Percentiles rank a stretch among this genome's conserved stretches.
phyloP scores from a whole-genome alignment of 2,888 invertebrate genomes.

The Lithophane ornitopus region DNA sequence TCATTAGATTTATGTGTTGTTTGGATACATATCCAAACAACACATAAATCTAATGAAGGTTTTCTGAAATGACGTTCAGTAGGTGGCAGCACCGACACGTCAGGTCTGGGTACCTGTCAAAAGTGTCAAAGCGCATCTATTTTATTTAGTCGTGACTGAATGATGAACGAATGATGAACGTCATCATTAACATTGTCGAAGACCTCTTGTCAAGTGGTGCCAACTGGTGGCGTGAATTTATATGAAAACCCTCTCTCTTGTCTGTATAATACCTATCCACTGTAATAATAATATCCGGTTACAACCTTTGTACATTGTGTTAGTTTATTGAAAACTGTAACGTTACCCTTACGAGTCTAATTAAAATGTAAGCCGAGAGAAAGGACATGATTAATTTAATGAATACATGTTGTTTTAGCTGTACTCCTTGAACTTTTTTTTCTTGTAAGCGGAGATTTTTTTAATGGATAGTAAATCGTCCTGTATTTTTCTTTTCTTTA shows the following conservation, averaged over 20 bases:
- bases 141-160: too few relatives aligned
- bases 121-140: too few relatives aligned
- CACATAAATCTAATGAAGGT: slow-evolving; percentile 1
- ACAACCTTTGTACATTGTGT: slow-evolving; percentile 11
- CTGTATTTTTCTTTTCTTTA: background rate
- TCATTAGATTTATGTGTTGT: too few relatives aligned
- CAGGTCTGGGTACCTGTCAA: too few relatives aligned
- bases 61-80: too few relatives aligned
- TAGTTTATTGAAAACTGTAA: slow-evolving; percentile 18
- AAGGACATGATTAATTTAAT: slow-evolving; percentile 34
- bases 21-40: background rate
- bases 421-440: background rate
- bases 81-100: too few relatives aligned
- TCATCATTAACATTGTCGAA: too few relatives aligned
- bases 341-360: slow-evolving; percentile 35
- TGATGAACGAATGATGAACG: too few relatives aligned
- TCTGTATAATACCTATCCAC: background rate
- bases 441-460: slow-evolving; percentile 20
- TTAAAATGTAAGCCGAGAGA: slow-evolving; percentile 57
- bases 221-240: too few relatives aligned
- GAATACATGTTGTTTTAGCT: slow-evolving; percentile 11
- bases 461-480: background rate
- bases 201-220: too few relatives aligned
- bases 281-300: slow-evolving; percentile 27
- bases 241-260: too few relatives aligned